Percentiles rank a stretch among this genome's conserved stretches.
phyloP scores from a whole-genome alignment of 1,140 invertebrate genomes.

The Battus philenor region DNA sequence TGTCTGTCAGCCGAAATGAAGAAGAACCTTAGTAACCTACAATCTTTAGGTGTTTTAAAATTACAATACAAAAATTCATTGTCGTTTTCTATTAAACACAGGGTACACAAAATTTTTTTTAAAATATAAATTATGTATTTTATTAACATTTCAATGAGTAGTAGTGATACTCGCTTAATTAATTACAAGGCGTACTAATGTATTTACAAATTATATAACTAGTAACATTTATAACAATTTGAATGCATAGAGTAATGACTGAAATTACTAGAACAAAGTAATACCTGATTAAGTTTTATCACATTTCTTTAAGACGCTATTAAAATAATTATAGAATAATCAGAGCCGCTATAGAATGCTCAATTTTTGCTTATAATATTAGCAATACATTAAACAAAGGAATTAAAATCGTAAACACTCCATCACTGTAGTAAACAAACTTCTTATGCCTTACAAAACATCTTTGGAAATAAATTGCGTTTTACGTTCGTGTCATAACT shows the following conservation, averaged over 20 bases:
- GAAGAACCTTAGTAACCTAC: no score
- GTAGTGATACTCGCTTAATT: no score
- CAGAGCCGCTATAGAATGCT: conserved; percentile 2
- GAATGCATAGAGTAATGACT: conserved; percentile 50
- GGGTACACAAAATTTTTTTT: no score
- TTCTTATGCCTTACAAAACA: conserved; percentile 11
- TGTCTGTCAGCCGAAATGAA: no score
- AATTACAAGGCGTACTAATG: no score
- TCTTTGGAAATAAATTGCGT: conserved; percentile 18
- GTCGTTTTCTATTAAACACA: no score
- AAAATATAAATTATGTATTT: no score
- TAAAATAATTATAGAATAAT: conserved; percentile 7
- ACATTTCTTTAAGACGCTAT: conserved; percentile 32
- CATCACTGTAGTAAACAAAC: conserved; percentile 1
- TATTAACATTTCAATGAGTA: no score
- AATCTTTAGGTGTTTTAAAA: no score
- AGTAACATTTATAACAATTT: conserved; percentile 38
- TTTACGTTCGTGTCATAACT: conserved; percentile 12
- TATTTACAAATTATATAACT: conserved; percentile 48
- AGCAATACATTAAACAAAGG: conserved; percentile 9
- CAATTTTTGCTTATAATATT: not conserved
- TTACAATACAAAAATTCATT: no score
- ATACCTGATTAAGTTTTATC: conserved; percentile 39
- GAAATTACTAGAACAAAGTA: conserved; percentile 30
- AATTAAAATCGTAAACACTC: conserved; percentile 7